Evolutionary conservation across 2,113 vertebrate genomes (phyloP).

Genomic region (Arizona elegans): DNA sequence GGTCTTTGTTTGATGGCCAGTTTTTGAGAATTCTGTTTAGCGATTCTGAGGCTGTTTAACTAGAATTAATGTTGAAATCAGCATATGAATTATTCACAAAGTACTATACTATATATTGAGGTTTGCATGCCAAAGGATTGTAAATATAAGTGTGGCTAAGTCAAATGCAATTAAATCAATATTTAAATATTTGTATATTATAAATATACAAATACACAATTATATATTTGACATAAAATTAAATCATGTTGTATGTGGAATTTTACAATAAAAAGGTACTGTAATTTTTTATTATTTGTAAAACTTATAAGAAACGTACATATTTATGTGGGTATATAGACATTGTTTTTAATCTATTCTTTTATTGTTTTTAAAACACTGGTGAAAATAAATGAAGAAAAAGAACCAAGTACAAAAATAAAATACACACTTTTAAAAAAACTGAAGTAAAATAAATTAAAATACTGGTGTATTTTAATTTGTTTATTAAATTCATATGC

Average conservation of each 20-base stretch:
- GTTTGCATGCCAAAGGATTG: not conserved
- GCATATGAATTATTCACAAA: not conserved
- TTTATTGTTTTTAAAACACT: too few species aligned
- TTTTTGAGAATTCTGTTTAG: not conserved
- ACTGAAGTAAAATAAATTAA: not conserved
- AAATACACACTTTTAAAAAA: too few species aligned
- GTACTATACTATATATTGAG: not conserved
- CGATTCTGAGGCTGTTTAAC: not conserved
- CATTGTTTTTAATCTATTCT: too few species aligned
- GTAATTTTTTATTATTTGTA: not conserved
- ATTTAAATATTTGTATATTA: not conserved
- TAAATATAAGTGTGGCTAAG: not conserved
- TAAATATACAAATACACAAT: not conserved
- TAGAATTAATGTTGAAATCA: not conserved
- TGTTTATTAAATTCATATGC: too few species aligned
- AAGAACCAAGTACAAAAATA: too few species aligned
- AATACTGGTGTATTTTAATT: not conserved
- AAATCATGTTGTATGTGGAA: not conserved
- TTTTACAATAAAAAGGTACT: not conserved
- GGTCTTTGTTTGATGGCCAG: not conserved
- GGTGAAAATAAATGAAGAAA: too few species aligned
- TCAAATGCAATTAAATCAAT: not conserved
- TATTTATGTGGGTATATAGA: not conserved
- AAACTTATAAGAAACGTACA: not conserved
- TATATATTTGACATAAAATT: not conserved